These are phyloP conservation scores for Rhagonycha fulva DNA, from an alignment of 2,888 invertebrate genomes.

Conservation along the genomic window DNA sequence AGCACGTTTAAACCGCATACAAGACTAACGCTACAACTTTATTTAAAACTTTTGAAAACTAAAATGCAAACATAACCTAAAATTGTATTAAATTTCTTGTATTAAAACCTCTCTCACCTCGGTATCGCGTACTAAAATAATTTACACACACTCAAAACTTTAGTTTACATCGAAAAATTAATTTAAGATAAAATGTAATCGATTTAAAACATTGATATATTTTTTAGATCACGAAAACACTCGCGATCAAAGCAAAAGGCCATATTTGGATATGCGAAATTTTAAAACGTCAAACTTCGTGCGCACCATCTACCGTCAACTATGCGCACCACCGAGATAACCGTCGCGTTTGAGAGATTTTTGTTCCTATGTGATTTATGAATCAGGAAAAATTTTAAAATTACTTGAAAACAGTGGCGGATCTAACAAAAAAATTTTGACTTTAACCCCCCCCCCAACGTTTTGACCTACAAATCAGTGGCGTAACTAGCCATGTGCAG, in stretches of 20 bases:
- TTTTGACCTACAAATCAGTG: too few species aligned
- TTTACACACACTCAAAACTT: conserved; percentile 12
- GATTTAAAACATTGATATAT: conserved; percentile 25
- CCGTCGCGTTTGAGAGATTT: too few species aligned
- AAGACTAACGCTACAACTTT: not conserved
- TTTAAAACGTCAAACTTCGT: conserved; percentile 51
- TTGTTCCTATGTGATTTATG: too few species aligned
- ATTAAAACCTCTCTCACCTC: conserved; percentile 12
- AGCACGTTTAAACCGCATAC: not conserved
- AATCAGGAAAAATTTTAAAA: too few species aligned
- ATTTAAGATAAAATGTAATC: conserved; percentile 22
- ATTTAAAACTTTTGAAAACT: not conserved
- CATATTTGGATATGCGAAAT: conserved; percentile 57
- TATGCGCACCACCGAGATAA: not conserved
- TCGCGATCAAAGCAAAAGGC: conserved; percentile 46
- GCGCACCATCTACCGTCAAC: conserved; percentile 18
- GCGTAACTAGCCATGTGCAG: too few species aligned
- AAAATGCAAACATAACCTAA: conserved; percentile 29
- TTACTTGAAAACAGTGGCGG: too few species aligned
- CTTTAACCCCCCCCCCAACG: too few species aligned
- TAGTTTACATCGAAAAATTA: conserved; percentile 30
- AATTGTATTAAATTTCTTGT: not conserved
- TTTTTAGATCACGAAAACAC: conserved; percentile 47
- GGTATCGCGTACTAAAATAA: conserved; percentile 5
- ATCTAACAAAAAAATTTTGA: too few species aligned